Evolutionary conservation across 2,797 vertebrate genomes (phyloP), one percentile per base, ranked within the genome.

Genomic region (Phalloptychus januarius): DNA sequence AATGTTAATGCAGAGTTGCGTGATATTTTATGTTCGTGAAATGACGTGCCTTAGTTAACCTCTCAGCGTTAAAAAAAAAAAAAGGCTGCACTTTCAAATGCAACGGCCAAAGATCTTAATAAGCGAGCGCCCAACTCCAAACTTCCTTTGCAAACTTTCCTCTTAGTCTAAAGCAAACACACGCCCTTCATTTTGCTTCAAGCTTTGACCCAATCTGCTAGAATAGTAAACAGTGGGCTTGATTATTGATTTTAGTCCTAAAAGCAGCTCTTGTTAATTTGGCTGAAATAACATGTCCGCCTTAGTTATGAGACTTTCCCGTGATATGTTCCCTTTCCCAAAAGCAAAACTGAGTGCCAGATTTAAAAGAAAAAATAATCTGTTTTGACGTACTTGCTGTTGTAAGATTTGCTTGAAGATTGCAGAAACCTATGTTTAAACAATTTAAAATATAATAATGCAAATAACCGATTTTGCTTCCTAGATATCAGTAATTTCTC

Each of bases 1-100:
- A 95, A 96, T 95, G 95, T 96, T 96, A 95, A 96, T 96, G 95
- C 85, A 90, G 89, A 92, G 94, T 92, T 93, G 93, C 94, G 87
- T 92, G 80, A 90, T 93, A 92, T 94, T 94, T 95, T 92, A 95
- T 93, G 91, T 95, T 88, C 91, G 88, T 90, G 89, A 94, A 95
- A 95, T 94, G 93, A 93, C 92, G 89, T 91, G 91, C 91, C 92
- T 92, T 92, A 80, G 92, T 93, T 93, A 89, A 93, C 93, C 92
- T 94, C 92, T 94, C 86, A 89, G 88, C 92, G 92, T 94, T 5
- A 89, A 88, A 92, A 92, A 87, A 86, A 89, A 81, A 92, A 87
- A 86, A 88, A 81, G 82, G 70, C 89, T 89, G 86, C 79, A 80
- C 81, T 91, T 92, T 87, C 81, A 90, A 36, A 77, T 79, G 58